Conservation (phyloP, 2,797 vertebrate genomes). For the Telmatherina bonti region DNA sequence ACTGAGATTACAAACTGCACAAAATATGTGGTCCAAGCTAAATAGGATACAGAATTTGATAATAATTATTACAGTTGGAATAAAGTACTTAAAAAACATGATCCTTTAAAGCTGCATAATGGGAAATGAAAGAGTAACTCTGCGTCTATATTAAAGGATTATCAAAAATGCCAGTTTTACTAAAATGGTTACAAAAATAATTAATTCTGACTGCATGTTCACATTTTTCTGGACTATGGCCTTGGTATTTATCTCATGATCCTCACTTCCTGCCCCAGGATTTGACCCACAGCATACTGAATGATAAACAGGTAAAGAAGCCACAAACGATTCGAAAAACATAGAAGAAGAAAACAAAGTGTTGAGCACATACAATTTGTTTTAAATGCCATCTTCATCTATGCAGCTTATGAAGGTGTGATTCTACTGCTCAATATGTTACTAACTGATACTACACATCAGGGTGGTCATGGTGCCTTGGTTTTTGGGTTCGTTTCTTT, state of each 20-base stretch:
- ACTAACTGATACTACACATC: no score
- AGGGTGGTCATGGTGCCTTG: no score
- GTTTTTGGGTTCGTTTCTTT: no score
- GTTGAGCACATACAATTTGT: no score
- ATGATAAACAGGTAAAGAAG: not conserved
- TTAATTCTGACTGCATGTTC: not conserved
- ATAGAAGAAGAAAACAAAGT: no score
- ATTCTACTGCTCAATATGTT: no score
- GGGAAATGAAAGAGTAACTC: not conserved
- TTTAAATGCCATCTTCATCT: no score
- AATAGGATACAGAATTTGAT: not conserved
- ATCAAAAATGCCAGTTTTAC: not conserved
- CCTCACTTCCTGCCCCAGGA: no score
- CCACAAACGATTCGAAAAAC: not conserved
- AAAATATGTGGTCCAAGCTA: not conserved
- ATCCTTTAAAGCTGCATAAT: not conserved
- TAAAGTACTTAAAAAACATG: not conserved
- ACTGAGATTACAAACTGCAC: not conserved
- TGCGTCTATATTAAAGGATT: not conserved
- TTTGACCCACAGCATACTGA: not conserved
- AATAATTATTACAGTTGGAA: not conserved
- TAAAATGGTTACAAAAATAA: not conserved
- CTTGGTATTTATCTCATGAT: not conserved
- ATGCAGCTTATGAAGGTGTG: no score
- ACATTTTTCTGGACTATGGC: not conserved